Evolutionary conservation across 2,888 invertebrate genomes (phyloP), one percentile per base, ranked within the genome.

Genomic region (Ochropleura plecta): DNA sequence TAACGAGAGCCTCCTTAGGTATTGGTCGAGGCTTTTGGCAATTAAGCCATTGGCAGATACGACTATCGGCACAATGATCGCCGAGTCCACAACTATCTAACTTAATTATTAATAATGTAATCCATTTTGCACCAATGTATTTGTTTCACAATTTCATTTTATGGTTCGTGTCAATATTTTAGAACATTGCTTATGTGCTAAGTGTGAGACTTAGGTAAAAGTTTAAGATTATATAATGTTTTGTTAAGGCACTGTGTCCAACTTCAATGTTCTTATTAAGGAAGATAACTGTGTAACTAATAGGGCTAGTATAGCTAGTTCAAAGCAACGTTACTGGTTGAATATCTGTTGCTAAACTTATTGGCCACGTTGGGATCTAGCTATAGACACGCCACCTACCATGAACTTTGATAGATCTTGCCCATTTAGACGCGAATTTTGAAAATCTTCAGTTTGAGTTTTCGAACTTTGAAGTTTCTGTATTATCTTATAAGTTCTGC

Each of bases 131-230:
- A 30, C 42, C 18, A 20, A 30, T 59, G 10, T 44, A 7, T 30
- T 9, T 53, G 55, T 59, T 67, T 59, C 44, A 20, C 44, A 59
- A 62, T 68, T 82, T 64, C 40, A 75, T 75, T 77, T 83, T 53
- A 30, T 20, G 66, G 65, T 73, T 77, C 59, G 46, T 60, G 9
- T 71, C 68, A 77, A 79, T 76, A 74, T 76, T 70, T 63, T 46
- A 48, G 66, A 8, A 12, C n/a, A 67, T 64, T 42, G n/a, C 42
- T 60, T 63, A 44, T 64, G 20, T 65, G 60, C 63, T 63, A 60
- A 76, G 68, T 49, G 55, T 49, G 18, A 71, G 66, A 70, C n/a
- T 18, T 8, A 53, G n/a, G 53, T n/a, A 53, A 53, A 53, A n/a
- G n/a, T 7, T 16, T 49, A 7, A 49, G 49, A 55, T 53, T n/a